These are phyloP conservation scores for Tupiocoris notatus DNA, from an alignment of 2,888 invertebrate genomes.

Conservation along the genomic window DNA sequence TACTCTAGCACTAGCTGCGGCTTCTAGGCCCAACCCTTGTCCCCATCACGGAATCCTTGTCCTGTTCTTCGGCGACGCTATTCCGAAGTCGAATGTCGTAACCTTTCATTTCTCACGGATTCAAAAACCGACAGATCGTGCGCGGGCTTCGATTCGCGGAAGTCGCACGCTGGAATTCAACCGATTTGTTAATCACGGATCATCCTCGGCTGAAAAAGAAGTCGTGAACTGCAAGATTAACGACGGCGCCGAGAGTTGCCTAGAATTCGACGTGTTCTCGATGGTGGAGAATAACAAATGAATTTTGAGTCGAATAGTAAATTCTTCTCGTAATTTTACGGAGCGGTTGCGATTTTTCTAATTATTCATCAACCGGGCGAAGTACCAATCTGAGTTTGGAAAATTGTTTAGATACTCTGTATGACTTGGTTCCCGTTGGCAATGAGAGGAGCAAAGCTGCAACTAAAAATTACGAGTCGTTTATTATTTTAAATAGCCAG, in stretches of 20 bases:
- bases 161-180: not conserved
- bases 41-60: constrained; percentile 7
- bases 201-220: not conserved
- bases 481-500: too few species aligned
- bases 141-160: not conserved
- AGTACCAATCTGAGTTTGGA: too few species aligned
- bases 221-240: not conserved
- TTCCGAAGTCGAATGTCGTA: not conserved
- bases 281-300: too few species aligned
- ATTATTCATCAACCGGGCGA: too few species aligned
- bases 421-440: too few species aligned
- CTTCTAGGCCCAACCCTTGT: not conserved
- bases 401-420: too few species aligned
- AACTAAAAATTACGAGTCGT: too few species aligned
- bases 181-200: not conserved
- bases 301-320: too few species aligned
- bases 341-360: too few species aligned
- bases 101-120: not conserved
- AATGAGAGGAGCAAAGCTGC: too few species aligned
- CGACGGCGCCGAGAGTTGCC: not conserved
- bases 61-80: not conserved
- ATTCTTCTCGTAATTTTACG: too few species aligned
- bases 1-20: not conserved
- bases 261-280: too few species aligned
- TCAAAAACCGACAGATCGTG: not conserved